Conservation (phyloP, 2,797 vertebrate genomes). For the Peromyscus attwateri region DNA sequence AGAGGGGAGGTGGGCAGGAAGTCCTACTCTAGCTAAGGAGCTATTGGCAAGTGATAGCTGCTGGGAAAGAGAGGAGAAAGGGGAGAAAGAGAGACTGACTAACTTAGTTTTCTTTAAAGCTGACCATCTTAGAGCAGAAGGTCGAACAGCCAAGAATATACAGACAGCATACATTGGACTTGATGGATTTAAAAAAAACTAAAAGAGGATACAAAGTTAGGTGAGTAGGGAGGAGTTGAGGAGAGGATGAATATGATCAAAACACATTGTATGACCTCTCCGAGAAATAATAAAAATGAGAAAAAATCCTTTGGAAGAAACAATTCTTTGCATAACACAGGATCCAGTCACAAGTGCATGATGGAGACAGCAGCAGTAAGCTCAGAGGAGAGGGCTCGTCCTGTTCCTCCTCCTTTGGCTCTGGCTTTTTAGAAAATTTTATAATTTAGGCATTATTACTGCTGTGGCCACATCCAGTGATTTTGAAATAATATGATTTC, state of each 20-base stretch:
- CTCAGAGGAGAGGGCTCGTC: neutral
- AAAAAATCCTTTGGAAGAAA: neutral
- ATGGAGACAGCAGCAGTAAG: neutral
- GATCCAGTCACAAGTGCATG: neutral
- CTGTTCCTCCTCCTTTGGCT: neutral
- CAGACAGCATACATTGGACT: neutral
- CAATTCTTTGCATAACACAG: neutral
- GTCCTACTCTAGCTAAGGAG: too few relatives aligned
- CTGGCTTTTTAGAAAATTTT: neutral
- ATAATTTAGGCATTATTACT: neutral
- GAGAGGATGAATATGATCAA: neutral
- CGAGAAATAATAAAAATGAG: neutral
- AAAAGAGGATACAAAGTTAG: neutral
- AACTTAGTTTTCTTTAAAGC: neutral
- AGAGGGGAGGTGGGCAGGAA: neutral
- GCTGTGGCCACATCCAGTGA: neutral
- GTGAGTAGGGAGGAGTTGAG: neutral
- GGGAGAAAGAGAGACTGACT: neutral
- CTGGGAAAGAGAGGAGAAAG: neutral
- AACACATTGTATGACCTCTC: neutral
- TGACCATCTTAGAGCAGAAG: neutral
- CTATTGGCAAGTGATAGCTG: neutral
- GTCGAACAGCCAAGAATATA: neutral
- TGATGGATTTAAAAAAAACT: neutral
- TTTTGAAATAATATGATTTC: conserved; percentile 37